Percentiles rank a stretch among this genome's conserved stretches.
These are phyloP conservation scores for Tigriopus californicus DNA, from an alignment of 2,888 invertebrate genomes.

Conservation along the genomic window DNA sequence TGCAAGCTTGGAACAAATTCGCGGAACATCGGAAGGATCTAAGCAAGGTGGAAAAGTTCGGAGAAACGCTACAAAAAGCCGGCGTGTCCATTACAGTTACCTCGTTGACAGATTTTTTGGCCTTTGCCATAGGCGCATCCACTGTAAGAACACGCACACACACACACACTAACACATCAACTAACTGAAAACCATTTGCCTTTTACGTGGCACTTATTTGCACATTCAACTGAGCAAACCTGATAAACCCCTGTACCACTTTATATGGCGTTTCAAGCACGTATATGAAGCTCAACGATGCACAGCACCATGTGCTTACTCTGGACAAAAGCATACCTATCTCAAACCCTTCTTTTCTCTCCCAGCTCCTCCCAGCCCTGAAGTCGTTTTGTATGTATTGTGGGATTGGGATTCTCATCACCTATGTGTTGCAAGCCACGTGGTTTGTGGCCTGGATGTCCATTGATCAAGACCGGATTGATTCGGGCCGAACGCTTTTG, in stretches of 20 bases:
- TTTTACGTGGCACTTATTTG: background rate
- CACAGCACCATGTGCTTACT: too few relatives aligned
- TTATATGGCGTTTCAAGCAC: too few relatives aligned
- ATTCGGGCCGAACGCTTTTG: background rate
- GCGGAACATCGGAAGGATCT: background rate
- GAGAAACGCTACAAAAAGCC: constrained; percentile 51
- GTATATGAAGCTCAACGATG: too few relatives aligned
- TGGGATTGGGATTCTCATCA: constrained; percentile 51
- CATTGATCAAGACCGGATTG: constrained; percentile 37
- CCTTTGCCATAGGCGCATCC: constrained; percentile 54
- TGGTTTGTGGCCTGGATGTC: constrained; percentile 59
- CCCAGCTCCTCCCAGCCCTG: constrained; percentile 48
- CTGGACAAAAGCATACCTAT: too few relatives aligned
- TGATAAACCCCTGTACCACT: too few relatives aligned
- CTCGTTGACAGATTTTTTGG: constrained; percentile 59
- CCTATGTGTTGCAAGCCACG: constrained; percentile 55
- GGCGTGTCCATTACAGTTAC: constrained; percentile 67
- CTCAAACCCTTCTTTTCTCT: too few relatives aligned
- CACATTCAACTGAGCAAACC: too few relatives aligned
- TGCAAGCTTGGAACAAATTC: constrained; percentile 50
- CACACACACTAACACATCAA: background rate
- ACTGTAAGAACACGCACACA: constrained; percentile 42
- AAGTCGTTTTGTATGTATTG: constrained; percentile 66
- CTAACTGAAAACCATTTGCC: background rate
- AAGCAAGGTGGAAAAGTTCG: constrained; percentile 27